Evolutionary conservation across 2,797 vertebrate genomes (phyloP).

Genomic region (Selene dorsalis): DNA sequence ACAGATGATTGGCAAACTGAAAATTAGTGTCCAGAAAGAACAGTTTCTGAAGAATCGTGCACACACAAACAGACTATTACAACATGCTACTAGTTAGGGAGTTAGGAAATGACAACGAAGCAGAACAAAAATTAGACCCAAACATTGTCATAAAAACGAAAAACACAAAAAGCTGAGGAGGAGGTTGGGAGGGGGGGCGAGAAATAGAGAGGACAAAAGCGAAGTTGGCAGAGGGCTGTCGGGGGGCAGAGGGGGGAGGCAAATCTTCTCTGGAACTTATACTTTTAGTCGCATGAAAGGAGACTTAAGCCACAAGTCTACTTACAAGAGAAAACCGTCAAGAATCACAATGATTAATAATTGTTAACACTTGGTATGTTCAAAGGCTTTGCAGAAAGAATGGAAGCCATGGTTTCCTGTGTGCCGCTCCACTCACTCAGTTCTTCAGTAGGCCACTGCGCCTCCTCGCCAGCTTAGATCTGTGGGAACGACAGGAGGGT

Average conservation of each 20-base stretch:
- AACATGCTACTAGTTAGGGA: constrained; percentile 93
- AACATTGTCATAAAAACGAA: constrained; percentile 72
- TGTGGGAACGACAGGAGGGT: constrained; percentile 64
- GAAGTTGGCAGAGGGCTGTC: constrained; percentile 40
- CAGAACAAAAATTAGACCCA: constrained; percentile 77
- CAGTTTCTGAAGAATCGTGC: constrained; percentile 86
- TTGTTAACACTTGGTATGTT: constrained; percentile 90
- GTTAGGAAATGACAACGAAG: constrained; percentile 86
- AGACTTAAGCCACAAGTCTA: constrained; percentile 94
- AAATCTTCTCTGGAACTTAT: constrained; percentile 82
- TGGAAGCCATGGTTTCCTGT: constrained; percentile 60
- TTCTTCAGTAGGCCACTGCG: constrained; percentile 91
- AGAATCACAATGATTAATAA: constrained; percentile 94
- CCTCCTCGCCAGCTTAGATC: constrained; percentile 96
- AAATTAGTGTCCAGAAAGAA: constrained; percentile 77
- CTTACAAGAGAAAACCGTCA: constrained; percentile 92
- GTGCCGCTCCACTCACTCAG: constrained; percentile 78
- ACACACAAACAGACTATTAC: constrained; percentile 90
- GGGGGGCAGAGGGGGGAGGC: constrained; percentile 46
- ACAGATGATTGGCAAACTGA: constrained; percentile 86
- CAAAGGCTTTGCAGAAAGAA: constrained; percentile 83
- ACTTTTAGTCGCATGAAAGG: constrained; percentile 85
- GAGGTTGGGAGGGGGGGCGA: constrained; percentile 12
- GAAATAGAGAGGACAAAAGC: constrained; percentile 50
- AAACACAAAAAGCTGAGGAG: constrained; percentile 75